Percentiles rank a stretch among this genome's conserved stretches.
Conservation (phyloP, 2,797 vertebrate genomes). For the Apodemus agrarius region DNA sequence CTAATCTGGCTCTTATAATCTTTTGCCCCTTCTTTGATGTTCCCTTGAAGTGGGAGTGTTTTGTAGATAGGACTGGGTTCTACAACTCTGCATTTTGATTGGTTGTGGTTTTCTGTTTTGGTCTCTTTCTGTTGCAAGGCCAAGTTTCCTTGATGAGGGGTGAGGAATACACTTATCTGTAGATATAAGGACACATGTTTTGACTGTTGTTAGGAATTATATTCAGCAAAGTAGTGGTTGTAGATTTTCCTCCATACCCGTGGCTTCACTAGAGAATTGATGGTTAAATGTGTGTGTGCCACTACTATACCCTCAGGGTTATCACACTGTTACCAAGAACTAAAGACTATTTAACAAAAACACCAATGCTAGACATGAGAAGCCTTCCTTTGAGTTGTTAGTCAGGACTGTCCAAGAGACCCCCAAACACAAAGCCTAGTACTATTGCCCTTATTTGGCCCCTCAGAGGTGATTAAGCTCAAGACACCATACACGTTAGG, state of each 20-base stretch:
- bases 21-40: neutral
- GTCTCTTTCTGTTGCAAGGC: neutral
- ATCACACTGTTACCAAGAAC: neutral
- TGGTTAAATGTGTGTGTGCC: neutral
- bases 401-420: neutral
- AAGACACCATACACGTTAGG: neutral
- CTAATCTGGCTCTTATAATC: neutral
- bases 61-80: neutral
- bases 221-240: neutral
- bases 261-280: neutral
- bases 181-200: neutral
- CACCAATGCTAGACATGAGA: neutral
- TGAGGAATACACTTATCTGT: neutral
- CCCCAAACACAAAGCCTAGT: neutral
- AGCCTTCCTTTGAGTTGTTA: neutral
- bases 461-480: neutral
- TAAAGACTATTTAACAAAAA: neutral
- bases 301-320: neutral
- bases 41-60: neutral
- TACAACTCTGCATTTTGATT: neutral
- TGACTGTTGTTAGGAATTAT: neutral
- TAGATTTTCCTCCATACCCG: neutral
- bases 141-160: neutral
- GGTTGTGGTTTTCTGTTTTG: neutral
- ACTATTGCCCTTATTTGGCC: neutral